A percentile compares a stretch with the other conserved stretches of the same genome.
These are phyloP conservation scores for Morpho deidamia DNA, from an alignment of 2,888 invertebrate genomes.

Conservation along the genomic window DNA sequence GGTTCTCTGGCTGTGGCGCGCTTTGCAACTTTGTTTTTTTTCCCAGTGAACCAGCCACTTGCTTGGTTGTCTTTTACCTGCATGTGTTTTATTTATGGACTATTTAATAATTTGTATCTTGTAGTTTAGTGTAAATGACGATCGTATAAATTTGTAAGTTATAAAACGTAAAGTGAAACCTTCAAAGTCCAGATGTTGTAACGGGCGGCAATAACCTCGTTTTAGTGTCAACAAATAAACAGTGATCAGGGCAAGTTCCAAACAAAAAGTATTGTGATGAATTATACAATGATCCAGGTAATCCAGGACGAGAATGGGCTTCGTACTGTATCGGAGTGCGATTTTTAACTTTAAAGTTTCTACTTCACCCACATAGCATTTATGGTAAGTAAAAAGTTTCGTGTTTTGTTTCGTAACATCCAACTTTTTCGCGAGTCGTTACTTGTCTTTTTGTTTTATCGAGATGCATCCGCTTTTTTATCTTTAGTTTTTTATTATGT, in stretches of 20 bases:
- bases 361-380: conserved; percentile 70
- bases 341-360: conserved; percentile 45
- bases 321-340: conserved; percentile 51
- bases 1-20: conserved; percentile 35
- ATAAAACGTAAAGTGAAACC: conserved; percentile 54
- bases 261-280: conserved; percentile 58
- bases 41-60: conserved; percentile 42
- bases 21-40: conserved; percentile 44
- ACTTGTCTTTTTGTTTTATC: conserved; percentile 15
- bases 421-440: conserved; percentile 36
- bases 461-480: conserved; percentile 15
- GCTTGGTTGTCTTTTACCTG: conserved; percentile 53
- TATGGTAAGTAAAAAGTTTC: conserved; percentile 73
- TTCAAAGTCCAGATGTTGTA: conserved; percentile 59
- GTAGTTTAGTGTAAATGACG: conserved; percentile 16
- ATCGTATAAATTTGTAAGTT: conserved; percentile 23
- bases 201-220: conserved; percentile 61
- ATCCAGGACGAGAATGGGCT: conserved; percentile 62
- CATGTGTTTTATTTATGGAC: conserved; percentile 42
- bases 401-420: conserved; percentile 65
- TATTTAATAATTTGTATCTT: conserved; percentile 28
- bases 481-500: conserved; percentile 13
- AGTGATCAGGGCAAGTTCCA: conserved; percentile 58
- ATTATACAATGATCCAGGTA: conserved; percentile 65
- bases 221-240: conserved; percentile 72